phyloP scores from a whole-genome alignment of 2,888 invertebrate species.

The Keiferia lycopersicella region DNA sequence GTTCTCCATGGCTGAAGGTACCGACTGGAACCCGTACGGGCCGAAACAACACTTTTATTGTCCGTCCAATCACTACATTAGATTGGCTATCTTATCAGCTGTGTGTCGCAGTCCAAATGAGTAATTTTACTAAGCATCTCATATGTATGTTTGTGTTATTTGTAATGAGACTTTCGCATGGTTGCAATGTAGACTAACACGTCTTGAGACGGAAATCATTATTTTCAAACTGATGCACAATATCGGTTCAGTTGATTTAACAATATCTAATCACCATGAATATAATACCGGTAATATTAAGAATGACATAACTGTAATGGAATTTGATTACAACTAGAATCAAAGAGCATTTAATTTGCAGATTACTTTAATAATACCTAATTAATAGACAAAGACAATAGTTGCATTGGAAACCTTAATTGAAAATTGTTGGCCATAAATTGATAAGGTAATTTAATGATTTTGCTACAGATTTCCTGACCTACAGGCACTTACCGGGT shows the following conservation, averaged over 20 bases:
- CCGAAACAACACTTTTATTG: slow-evolving; percentile 44
- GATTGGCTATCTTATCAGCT: slow-evolving; percentile 57
- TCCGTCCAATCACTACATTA: slow-evolving; percentile 40
- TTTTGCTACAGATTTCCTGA: too few relatives aligned
- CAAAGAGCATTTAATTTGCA: not conserved
- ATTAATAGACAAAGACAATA: too few relatives aligned
- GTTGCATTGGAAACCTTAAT: too few relatives aligned
- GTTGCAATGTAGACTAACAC: not conserved
- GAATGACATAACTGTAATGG: slow-evolving; percentile 1
- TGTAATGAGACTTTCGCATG: not conserved
- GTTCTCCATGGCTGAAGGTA: slow-evolving; percentile 56
- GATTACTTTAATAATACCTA: too few relatives aligned
- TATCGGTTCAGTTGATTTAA: not conserved
- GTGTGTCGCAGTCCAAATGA: slow-evolving; percentile 22
- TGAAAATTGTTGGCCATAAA: too few relatives aligned
- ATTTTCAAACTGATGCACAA: not conserved
- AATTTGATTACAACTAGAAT: not conserved
- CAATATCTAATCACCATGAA: too few relatives aligned
- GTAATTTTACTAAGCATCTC: slow-evolving; percentile 9
- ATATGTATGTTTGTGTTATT: not conserved
- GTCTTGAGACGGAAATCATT: not conserved
- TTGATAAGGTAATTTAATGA: too few relatives aligned
- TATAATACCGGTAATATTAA: not conserved
- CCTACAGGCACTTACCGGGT: too few relatives aligned
- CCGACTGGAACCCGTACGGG: slow-evolving; percentile 48